Base-by-base conservation (phyloP, 2,888 invertebrate genomes). In the Heliconius charithonia region DNA sequence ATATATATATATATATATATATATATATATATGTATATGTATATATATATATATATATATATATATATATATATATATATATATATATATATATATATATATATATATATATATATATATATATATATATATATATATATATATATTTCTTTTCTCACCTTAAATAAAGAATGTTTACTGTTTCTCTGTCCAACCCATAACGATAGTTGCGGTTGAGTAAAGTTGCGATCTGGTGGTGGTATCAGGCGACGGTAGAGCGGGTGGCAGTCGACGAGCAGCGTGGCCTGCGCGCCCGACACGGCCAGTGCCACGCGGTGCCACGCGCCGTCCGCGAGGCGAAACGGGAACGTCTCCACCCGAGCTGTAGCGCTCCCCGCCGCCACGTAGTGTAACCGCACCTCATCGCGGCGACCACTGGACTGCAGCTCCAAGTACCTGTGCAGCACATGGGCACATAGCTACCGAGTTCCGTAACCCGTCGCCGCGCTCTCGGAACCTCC, bases 131-230 rank as follows among this genome's bases (percentile, higher is more conserved):
- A 29, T 29, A 29, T 29, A 29, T 29, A 29, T 29, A 3, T 29
- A 2, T 29, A 29, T 29, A 29, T 29, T n/a, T 51, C 2, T 63
- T 32, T 51, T 75, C 79, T 92, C 92, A 98, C 98, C 97, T 98
- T 98, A 94, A 98, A 98, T 89, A 97, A 95, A 90, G 97, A 98
- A 95, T 98, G 97, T 90, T 97, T 97, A 92, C 96, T 96, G 93
- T 97, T 97, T 89, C 98, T 96, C 95, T 98, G 98, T 85, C 98
- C 98, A 83, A 98, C 95, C 97, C 97, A 98, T 84, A 98, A 96
- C 85, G 97, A 96, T 82, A 96, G 95, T 91, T 96, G 96, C 76
- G 97, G 97, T 87, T 96, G 95, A 79, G 97, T 96, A 92, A 97
- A 97, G 93, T 97, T 97, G 85, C 97, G 96, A 89, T 97, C 97